These are phyloP conservation scores for Salminus brasiliensis DNA, from an alignment of 2,113 vertebrate species.

Conservation along the genomic window DNA sequence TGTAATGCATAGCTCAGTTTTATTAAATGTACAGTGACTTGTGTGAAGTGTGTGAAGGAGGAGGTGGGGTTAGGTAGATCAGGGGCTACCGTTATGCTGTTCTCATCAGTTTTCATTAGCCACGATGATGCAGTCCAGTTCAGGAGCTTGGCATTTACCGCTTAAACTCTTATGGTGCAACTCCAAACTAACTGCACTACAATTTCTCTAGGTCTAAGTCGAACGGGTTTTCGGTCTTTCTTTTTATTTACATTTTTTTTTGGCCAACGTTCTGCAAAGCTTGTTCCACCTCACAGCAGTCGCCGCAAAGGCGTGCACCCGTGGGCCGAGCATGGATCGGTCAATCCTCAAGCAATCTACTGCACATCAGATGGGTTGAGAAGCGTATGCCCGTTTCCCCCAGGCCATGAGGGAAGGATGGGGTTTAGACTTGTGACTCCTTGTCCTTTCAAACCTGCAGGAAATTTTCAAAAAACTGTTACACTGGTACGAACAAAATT, in stretches of 20 bases:
- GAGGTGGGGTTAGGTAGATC: too few relatives aligned
- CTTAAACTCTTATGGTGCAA: too few relatives aligned
- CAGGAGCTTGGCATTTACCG: too few relatives aligned
- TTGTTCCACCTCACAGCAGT: neutral
- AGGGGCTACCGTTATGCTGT: too few relatives aligned
- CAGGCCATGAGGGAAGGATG: conserved; percentile 86
- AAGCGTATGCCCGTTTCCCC: conserved; percentile 81
- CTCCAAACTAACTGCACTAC: too few relatives aligned
- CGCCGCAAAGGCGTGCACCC: neutral
- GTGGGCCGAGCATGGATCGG: neutral
- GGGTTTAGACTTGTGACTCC: conserved; percentile 76
- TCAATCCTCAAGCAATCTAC: conserved; percentile 51
- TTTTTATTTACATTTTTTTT: neutral
- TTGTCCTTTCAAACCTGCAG: conserved; percentile 98
- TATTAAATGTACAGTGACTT: too few relatives aligned
- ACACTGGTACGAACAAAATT: conserved; percentile 82
- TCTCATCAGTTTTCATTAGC: too few relatives aligned
- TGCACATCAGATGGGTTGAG: conserved; percentile 67
- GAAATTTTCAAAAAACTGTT: conserved; percentile 89
- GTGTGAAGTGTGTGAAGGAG: too few relatives aligned
- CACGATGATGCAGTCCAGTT: too few relatives aligned
- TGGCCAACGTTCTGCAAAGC: neutral
- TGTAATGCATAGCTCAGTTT: too few relatives aligned
- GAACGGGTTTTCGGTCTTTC: too few relatives aligned
- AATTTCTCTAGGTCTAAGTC: too few relatives aligned